These are phyloP conservation scores for Condylostylus longicornis DNA, from an alignment of 1,140 invertebrate genomes.

Conservation along the genomic window DNA sequence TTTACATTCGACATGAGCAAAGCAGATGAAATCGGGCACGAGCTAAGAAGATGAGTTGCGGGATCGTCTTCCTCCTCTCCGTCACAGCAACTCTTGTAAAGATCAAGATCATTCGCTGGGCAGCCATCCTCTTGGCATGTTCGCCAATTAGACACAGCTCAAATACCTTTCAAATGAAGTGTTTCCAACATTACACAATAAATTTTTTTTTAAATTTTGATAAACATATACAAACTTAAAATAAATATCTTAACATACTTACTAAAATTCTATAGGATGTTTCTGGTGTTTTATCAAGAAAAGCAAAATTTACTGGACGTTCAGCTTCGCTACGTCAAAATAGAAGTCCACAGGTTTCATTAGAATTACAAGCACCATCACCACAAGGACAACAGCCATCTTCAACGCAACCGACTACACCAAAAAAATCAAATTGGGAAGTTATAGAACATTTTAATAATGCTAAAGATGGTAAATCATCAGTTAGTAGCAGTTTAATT, in stretches of 20 bases:
- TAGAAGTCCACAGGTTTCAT: slow-evolving; percentile 17
- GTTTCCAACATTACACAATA: too few species aligned
- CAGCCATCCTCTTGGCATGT: too few species aligned
- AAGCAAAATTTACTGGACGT: slow-evolving; percentile 26
- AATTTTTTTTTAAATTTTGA: background rate
- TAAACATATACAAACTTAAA: background rate
- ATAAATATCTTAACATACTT: background rate
- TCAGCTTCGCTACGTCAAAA: slow-evolving; percentile 30
- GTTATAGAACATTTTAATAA: slow-evolving; percentile 68
- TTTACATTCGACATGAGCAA: too few species aligned
- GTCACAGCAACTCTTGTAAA: too few species aligned
- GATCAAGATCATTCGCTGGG: too few species aligned
- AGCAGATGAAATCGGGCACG: too few species aligned
- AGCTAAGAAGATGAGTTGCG: too few species aligned
- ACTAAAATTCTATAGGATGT: background rate
- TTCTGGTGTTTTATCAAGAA: slow-evolving; percentile 7
- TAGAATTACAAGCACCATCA: slow-evolving; percentile 27
- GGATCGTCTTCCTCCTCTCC: too few species aligned
- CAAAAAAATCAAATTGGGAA: slow-evolving; percentile 72
- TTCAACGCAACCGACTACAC: slow-evolving; percentile 43
- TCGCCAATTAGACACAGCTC: background rate
- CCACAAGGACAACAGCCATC: slow-evolving; percentile 27
- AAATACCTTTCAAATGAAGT: too few species aligned
- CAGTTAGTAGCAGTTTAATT: slow-evolving; percentile 38
- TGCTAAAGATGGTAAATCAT: slow-evolving; percentile 31